Conservation (phyloP, 2,888 invertebrate species). For the Agrotis puta region DNA sequence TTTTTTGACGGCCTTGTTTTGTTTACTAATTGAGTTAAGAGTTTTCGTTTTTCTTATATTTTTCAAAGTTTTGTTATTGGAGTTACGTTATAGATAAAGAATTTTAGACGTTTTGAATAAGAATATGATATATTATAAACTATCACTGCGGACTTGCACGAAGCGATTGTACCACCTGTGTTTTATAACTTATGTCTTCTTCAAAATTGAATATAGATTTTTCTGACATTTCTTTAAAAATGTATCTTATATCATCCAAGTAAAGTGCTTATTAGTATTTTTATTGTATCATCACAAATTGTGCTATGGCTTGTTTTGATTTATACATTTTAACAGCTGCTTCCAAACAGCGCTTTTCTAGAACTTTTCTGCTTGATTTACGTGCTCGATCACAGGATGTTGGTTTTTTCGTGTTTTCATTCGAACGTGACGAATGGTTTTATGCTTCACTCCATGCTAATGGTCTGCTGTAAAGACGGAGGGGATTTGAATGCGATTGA, state of each 20-base stretch:
- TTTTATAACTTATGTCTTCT: constrained; percentile 50
- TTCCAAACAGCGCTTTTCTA: constrained; percentile 33
- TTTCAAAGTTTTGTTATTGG: too few species aligned
- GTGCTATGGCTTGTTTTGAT: background rate
- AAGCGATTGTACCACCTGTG: constrained; percentile 42
- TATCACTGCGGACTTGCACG: constrained; percentile 28
- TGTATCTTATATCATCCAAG: background rate
- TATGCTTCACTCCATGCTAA: constrained; percentile 46
- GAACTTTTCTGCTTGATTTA: constrained; percentile 46
- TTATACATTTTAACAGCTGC: constrained; percentile 20
- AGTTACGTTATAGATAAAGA: background rate
- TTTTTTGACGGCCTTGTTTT: constrained; percentile 8
- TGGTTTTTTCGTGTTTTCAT: constrained; percentile 44
- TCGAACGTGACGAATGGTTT: constrained; percentile 45
- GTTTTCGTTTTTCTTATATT: background rate
- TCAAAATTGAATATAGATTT: constrained; percentile 22
- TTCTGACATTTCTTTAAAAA: constrained; percentile 16
- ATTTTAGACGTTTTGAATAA: constrained; percentile 22
- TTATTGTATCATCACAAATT: background rate
- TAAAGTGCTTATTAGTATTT: background rate
- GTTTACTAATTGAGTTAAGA: background rate
- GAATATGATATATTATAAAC: constrained; percentile 33
- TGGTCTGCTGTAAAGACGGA: constrained; percentile 41
- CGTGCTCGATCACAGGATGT: constrained; percentile 42
- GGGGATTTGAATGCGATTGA: constrained; percentile 45